A percentile compares a stretch with the other conserved stretches of the same genome.
These are phyloP conservation scores for Piezodorus guildinii DNA, from an alignment of 1,140 invertebrate species.

Conservation along the genomic window DNA sequence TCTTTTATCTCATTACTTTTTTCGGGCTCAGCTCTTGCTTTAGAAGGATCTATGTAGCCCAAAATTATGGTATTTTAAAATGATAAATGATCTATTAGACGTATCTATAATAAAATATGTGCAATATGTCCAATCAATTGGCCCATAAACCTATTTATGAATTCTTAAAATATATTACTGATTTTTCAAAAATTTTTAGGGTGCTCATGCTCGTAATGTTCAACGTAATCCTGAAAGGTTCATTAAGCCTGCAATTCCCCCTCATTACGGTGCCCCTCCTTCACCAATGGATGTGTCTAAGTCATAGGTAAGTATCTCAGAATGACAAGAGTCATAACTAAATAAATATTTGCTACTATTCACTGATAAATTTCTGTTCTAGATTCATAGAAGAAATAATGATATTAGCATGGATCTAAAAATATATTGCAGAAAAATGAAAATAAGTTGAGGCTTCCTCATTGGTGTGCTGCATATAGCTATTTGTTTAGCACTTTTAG, in stretches of 20 bases:
- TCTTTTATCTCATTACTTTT: too few species aligned
- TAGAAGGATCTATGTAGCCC: too few species aligned
- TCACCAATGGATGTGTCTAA: constrained; percentile 29
- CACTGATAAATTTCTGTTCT: background rate
- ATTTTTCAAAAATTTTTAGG: too few species aligned
- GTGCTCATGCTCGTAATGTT: constrained; percentile 18
- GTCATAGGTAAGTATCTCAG: constrained; percentile 22
- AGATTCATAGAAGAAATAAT: background rate
- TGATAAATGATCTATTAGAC: too few species aligned
- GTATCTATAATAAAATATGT: too few species aligned
- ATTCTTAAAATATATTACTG: too few species aligned
- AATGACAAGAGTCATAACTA: background rate
- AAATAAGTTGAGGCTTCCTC: background rate
- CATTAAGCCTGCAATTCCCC: constrained; percentile 29
- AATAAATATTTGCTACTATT: background rate
- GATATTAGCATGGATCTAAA: background rate
- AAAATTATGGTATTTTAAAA: too few species aligned
- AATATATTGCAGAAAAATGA: background rate
- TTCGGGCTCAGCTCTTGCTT: too few species aligned
- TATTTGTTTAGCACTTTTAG: background rate
- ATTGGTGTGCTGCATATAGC: background rate
- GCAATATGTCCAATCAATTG: too few species aligned
- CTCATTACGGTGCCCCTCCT: constrained; percentile 23
- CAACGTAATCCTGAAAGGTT: constrained; percentile 27
- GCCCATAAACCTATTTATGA: too few species aligned